Percentiles rank a stretch among this genome's conserved stretches.
These are phyloP conservation scores for Linepithema humile DNA, from an alignment of 1,140 invertebrate genomes.

Conservation along the genomic window DNA sequence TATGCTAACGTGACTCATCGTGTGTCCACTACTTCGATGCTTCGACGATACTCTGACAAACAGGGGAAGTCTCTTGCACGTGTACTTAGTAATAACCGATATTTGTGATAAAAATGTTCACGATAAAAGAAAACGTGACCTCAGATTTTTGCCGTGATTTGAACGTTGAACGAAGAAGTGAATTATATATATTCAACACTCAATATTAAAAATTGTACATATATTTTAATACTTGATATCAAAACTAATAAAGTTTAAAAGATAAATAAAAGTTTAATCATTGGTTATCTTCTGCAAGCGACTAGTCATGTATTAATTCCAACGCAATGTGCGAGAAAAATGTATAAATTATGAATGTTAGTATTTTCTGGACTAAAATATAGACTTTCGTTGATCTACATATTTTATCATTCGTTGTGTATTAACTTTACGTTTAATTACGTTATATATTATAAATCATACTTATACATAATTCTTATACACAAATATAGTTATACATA, in stretches of 20 bases:
- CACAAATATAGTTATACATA: neutral
- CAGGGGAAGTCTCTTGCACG: conserved; percentile 24
- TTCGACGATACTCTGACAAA: conserved; percentile 63
- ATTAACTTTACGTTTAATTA: neutral
- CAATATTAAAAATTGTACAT: neutral
- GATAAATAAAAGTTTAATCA: neutral
- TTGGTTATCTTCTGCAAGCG: too few species aligned
- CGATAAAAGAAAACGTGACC: neutral
- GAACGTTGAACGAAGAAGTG: neutral
- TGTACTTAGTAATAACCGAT: conserved; percentile 44
- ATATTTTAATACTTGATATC: neutral
- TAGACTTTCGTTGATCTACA: neutral
- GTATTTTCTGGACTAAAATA: neutral
- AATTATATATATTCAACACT: neutral
- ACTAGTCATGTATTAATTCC: too few species aligned
- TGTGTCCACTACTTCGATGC: conserved; percentile 54
- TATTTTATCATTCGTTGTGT: neutral
- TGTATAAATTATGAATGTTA: neutral
- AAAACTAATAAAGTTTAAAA: neutral
- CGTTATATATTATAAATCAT: neutral
- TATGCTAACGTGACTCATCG: conserved; percentile 71
- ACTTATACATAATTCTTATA: neutral
- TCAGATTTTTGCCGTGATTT: conserved; percentile 28
- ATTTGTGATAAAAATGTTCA: conserved; percentile 64
- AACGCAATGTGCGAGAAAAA: neutral